Conservation (phyloP, 2,113 vertebrate genomes). For the Stegostoma tigrinum region DNA sequence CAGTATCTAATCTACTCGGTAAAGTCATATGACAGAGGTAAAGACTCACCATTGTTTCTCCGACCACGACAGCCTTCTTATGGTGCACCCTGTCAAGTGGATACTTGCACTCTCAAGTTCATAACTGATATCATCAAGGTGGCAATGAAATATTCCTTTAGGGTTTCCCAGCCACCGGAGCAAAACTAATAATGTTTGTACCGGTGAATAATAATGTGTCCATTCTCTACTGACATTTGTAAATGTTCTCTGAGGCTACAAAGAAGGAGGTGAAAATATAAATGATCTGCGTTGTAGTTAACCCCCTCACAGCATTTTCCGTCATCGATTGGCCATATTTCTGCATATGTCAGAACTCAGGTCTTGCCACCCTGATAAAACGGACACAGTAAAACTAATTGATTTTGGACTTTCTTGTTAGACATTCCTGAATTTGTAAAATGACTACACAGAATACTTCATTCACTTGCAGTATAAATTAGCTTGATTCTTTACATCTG, state of each 20-base stretch:
- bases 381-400: background rate
- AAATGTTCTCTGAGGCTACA: background rate
- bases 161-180: no score
- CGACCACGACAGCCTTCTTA: no score
- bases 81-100: no score
- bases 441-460: background rate
- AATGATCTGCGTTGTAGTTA: no score
- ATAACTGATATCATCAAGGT: no score
- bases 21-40: no score
- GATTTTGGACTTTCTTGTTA: background rate
- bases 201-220: background rate
- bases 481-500: background rate
- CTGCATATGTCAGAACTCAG: background rate
- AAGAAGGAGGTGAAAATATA: no score
- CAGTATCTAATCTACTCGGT: no score
- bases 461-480: background rate
- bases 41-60: no score
- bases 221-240: background rate
- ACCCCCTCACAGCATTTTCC: background rate
- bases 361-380: background rate
- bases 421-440: background rate
- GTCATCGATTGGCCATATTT: background rate
- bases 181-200: background rate
- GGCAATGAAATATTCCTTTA: no score
- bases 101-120: no score